Conservation (phyloP, 2,113 vertebrate genomes). For the Heterotilapia buettikoferi region DNA sequence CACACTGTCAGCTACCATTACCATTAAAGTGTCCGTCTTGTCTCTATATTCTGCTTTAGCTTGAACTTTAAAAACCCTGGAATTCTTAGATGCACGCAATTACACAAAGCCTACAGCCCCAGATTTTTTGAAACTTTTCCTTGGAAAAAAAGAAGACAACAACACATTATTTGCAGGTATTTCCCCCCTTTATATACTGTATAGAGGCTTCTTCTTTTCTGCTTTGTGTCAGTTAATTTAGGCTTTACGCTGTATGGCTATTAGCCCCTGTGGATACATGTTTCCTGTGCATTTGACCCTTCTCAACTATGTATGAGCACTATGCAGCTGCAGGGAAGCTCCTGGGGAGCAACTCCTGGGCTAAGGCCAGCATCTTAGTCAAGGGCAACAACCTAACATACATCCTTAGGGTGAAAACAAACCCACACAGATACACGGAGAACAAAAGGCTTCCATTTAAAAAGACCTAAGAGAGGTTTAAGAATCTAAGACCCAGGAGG, state of each 20-base stretch:
- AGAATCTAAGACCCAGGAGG: neutral
- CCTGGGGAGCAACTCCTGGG: neutral
- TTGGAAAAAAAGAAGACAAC: neutral
- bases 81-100: slow-evolving; percentile 16
- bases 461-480: neutral
- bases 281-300: slow-evolving; percentile 1
- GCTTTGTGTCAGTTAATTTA: neutral
- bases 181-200: neutral
- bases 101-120: neutral
- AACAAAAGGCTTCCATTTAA: neutral
- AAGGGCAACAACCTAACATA: slow-evolving; percentile 12
- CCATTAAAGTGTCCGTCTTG: slow-evolving; percentile 51
- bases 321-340: neutral
- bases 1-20: slow-evolving; percentile 69
- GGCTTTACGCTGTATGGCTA: neutral
- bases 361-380: neutral
- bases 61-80: slow-evolving; percentile 24
- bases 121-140: neutral
- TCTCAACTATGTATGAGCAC: neutral
- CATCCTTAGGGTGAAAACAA: neutral
- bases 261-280: neutral
- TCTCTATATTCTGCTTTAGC: slow-evolving; percentile 40
- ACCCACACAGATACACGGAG: neutral
- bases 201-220: neutral
- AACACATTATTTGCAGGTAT: neutral